Evolutionary conservation across 2,888 invertebrate species (phyloP).

Genomic region (Hirtodrosophila histrioides): DNA sequence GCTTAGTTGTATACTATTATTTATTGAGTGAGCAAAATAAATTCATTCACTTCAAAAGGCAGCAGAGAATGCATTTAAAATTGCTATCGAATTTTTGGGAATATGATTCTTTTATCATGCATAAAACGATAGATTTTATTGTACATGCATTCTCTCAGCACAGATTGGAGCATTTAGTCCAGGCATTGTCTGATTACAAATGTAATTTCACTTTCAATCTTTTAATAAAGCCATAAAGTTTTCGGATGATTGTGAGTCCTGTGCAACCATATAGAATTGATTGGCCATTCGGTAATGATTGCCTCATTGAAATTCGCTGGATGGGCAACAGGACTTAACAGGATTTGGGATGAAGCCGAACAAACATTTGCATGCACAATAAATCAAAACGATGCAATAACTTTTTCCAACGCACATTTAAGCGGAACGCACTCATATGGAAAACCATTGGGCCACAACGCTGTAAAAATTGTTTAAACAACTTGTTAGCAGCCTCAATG

Average conservation of each 20-base stretch:
- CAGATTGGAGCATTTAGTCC: too few relatives aligned
- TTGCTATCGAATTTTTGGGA: too few relatives aligned
- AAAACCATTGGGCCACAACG: conserved; percentile 42
- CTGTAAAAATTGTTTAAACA: conserved; percentile 55
- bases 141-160: too few relatives aligned
- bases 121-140: too few relatives aligned
- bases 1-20: too few relatives aligned
- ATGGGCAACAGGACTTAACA: conserved; percentile 41
- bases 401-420: conserved; percentile 47
- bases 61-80: too few relatives aligned
- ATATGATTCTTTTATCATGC: too few relatives aligned
- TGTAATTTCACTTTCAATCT: conserved; percentile 10
- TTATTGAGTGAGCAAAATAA: too few relatives aligned
- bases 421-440: conserved; percentile 36
- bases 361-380: conserved; percentile 58
- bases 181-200: not conserved
- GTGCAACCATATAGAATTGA: conserved; percentile 33
- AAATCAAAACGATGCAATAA: conserved; percentile 59
- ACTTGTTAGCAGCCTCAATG: conserved; percentile 39
- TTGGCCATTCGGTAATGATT: conserved; percentile 54
- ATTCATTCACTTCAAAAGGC: too few relatives aligned
- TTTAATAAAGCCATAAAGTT: conserved; percentile 28
- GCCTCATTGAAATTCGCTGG: conserved; percentile 45
- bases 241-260: conserved; percentile 8
- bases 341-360: conserved; percentile 14